phyloP scores from a whole-genome alignment of 2,888 invertebrate genomes.

The Nematopogon swammerdamellus region DNA sequence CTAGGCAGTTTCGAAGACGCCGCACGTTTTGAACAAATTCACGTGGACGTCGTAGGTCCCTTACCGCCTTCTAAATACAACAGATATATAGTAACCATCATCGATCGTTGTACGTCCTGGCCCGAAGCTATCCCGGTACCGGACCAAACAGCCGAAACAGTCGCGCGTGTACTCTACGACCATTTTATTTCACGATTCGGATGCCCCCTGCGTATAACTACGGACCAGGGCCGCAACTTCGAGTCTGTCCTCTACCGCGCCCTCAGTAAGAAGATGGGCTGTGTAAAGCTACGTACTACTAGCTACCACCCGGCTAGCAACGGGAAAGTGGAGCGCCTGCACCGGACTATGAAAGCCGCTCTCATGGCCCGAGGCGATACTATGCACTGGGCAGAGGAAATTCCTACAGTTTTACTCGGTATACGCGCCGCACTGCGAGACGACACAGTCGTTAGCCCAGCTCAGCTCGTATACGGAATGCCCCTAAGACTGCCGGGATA shows the following conservation, averaged over 20 bases:
- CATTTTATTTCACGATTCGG: conserved; percentile 15
- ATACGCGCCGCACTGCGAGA: conserved; percentile 8
- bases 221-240: conserved; percentile 12
- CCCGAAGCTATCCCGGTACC: no score
- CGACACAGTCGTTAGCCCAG: conserved; percentile 8
- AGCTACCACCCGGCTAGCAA: conserved; percentile 13
- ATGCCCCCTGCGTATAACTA: conserved; percentile 10
- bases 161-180: no score
- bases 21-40: conserved; percentile 3
- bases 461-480: conserved; percentile 10
- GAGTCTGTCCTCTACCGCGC: conserved; percentile 8
- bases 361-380: conserved; percentile 4
- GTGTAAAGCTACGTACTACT: conserved; percentile 7
- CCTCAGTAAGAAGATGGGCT: conserved; percentile 10
- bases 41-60: conserved; percentile 13
- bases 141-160: no score
- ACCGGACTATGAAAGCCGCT: conserved; percentile 9
- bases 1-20: conserved; percentile 9
- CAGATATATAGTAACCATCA: conserved; percentile 8
- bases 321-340: conserved; percentile 11
- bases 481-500: conserved; percentile 12
- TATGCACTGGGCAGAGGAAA: conserved; percentile 15
- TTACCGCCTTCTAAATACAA: conserved; percentile 4
- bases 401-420: conserved; percentile 18
- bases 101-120: conserved; percentile 16